Conservation (phyloP, 2,113 vertebrate species). For the Cervus canadensis region DNA sequence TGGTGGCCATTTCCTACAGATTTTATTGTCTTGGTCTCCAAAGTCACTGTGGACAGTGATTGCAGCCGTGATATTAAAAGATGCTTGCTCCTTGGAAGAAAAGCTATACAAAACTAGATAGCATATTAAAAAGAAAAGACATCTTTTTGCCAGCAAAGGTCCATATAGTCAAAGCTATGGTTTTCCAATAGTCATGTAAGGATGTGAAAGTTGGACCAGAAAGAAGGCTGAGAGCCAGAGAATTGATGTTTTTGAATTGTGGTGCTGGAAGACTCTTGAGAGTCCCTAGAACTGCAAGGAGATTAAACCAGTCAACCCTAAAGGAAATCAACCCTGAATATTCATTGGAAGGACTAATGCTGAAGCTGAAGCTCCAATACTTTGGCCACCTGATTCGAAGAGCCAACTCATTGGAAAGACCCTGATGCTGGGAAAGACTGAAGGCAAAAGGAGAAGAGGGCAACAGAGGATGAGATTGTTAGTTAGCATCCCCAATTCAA, state of each 20-base stretch:
- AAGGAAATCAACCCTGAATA: neutral
- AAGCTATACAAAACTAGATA: neutral
- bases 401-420: neutral
- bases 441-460: neutral
- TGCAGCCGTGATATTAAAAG: neutral
- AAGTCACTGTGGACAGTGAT: neutral
- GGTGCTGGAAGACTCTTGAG: neutral
- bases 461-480: neutral
- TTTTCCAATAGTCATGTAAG: neutral
- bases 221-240: neutral
- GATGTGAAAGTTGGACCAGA: neutral
- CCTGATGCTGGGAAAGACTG: neutral
- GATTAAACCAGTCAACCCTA: neutral
- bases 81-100: neutral
- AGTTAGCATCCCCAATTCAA: neutral
- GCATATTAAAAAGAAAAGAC: neutral
- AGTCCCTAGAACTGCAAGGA: neutral
- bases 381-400: neutral
- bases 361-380: neutral
- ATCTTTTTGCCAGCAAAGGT: neutral
- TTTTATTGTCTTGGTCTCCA: neutral
- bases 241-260: neutral
- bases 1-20: neutral
- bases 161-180: neutral
- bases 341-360: neutral